Percentiles rank a stretch among this genome's conserved stretches.
Evolutionary conservation across 2,888 invertebrate species (phyloP).

Genomic region (Campoletis raptor): DNA sequence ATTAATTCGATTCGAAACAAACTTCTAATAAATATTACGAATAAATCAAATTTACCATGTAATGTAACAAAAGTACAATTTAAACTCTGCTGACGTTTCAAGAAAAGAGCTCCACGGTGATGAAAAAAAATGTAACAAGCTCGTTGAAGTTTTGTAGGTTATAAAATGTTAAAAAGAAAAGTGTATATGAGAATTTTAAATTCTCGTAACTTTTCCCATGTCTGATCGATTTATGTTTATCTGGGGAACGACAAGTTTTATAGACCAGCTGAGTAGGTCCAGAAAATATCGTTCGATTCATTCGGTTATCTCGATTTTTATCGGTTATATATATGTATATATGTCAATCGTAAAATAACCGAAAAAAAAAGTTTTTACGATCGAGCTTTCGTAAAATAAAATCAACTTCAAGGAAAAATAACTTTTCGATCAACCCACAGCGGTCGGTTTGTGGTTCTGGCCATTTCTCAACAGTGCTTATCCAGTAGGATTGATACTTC

Average conservation of each 20-base stretch:
- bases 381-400: not conserved
- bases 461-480: too few relatives aligned
- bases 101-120: not conserved
- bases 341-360: not conserved
- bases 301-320: constrained; percentile 16
- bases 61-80: not conserved
- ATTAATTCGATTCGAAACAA: not conserved
- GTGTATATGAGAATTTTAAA: not conserved
- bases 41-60: not conserved
- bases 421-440: not conserved
- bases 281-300: constrained; percentile 7
- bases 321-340: not conserved
- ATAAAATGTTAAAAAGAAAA: not conserved
- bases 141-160: not conserved
- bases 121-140: not conserved
- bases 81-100: not conserved
- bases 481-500: too few relatives aligned
- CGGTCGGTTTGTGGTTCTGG: too few relatives aligned
- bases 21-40: not conserved
- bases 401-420: not conserved
- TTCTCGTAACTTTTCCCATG: constrained; percentile 6
- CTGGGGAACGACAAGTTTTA: constrained; percentile 2
- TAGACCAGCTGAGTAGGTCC: not conserved
- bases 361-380: not conserved
- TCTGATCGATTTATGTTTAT: not conserved